A percentile compares a stretch with the other conserved stretches of the same genome.
Conservation (phyloP, 1,140 invertebrate species). For the Hylyphantes graminicola region DNA sequence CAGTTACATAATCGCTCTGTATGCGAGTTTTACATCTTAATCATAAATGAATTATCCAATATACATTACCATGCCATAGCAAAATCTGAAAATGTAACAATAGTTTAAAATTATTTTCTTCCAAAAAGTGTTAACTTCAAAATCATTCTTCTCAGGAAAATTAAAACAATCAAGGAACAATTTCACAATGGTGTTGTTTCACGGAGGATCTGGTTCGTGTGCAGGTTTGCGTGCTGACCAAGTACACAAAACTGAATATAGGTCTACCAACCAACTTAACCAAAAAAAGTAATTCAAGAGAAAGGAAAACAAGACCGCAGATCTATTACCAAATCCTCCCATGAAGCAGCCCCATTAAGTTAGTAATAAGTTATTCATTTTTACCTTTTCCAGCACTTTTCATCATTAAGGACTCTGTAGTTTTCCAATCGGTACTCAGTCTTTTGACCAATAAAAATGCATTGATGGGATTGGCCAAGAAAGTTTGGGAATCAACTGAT, state of each 20-base stretch:
- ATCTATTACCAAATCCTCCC: too few species aligned
- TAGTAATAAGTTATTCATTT: background rate
- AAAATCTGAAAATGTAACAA: background rate
- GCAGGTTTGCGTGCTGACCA: too few species aligned
- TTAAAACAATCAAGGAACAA: background rate
- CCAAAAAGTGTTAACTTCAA: background rate
- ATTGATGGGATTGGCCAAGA: conserved; percentile 95
- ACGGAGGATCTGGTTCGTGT: too few species aligned
- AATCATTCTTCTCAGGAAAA: background rate
- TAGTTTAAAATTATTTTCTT: background rate
- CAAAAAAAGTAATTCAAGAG: too few species aligned
- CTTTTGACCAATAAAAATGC: conserved; percentile 95
- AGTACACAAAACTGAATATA: too few species aligned
- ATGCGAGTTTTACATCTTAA: too few species aligned
- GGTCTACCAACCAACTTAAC: too few species aligned
- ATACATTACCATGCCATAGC: background rate
- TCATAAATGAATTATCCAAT: background rate
- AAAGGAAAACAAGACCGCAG: too few species aligned
- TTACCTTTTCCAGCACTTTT: conserved; percentile 78
- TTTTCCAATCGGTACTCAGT: conserved; percentile 89
- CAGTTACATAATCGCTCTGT: too few species aligned
- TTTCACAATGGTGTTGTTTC: background rate
- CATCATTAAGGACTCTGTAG: conserved; percentile 81
- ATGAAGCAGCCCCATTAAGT: too few species aligned
- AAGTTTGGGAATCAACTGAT: conserved; percentile 81